Evolutionary conservation across 2,888 invertebrate genomes (phyloP).

Genomic region (Drosophila kanekoi): DNA sequence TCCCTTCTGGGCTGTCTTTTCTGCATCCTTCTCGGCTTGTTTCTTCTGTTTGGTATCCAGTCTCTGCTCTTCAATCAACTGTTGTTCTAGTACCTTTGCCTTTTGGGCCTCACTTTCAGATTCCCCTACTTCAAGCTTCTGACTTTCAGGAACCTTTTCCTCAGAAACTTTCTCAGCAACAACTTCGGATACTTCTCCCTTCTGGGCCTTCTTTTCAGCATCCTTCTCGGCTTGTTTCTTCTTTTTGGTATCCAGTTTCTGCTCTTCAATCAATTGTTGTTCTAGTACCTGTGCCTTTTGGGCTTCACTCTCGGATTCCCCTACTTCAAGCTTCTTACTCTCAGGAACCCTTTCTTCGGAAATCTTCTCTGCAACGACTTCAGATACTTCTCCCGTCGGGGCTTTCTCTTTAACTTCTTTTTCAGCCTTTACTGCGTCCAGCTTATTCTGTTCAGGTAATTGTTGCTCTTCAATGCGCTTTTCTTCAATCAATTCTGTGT

Average conservation of each 20-base stretch:
- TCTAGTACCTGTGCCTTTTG: neutral
- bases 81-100: neutral
- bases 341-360: conserved; percentile 2
- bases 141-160: neutral
- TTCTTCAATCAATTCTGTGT: neutral
- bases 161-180: conserved; percentile 10
- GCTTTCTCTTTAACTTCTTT: neutral
- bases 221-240: neutral
- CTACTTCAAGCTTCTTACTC: neutral
- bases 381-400: conserved; percentile 8
- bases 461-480: neutral
- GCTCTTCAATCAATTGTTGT: conserved; percentile 9
- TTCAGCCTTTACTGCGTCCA: conserved; percentile 20
- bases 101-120: neutral
- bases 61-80: neutral
- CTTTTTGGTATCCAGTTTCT: conserved; percentile 20
- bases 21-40: too few relatives aligned
- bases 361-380: conserved; percentile 14
- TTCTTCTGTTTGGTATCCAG: too few relatives aligned
- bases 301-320: neutral
- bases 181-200: conserved; percentile 18
- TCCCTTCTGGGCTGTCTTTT: too few relatives aligned
- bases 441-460: conserved; percentile 13
- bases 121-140: neutral
- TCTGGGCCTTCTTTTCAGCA: neutral